phyloP scores from a whole-genome alignment of 2,797 vertebrate species.

The Geotria australis region DNA sequence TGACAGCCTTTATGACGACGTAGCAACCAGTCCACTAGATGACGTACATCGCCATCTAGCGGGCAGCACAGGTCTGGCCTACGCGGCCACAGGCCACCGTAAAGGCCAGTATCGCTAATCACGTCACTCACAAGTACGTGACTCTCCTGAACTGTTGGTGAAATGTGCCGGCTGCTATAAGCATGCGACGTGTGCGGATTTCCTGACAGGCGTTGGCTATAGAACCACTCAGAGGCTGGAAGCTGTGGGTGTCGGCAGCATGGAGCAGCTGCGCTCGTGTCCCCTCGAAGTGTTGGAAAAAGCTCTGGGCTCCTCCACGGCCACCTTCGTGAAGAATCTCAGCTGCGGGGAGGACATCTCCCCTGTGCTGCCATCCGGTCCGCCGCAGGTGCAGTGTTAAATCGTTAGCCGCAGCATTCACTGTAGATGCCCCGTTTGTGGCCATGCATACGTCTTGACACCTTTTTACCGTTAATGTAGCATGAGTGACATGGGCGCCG shows the following conservation, averaged over 20 bases:
- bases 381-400: slow-evolving; percentile 30
- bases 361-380: slow-evolving; percentile 26
- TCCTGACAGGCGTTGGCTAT: slow-evolving; percentile 30
- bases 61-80: too few species aligned
- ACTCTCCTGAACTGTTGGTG: not conserved
- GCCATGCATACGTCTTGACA: not conserved
- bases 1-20: too few species aligned
- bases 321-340: slow-evolving; percentile 33
- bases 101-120: too few species aligned
- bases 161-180: not conserved
- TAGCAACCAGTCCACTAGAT: too few species aligned
- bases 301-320: slow-evolving; percentile 22
- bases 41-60: too few species aligned
- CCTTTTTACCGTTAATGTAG: not conserved
- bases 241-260: slow-evolving; percentile 18
- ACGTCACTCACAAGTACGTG: not conserved
- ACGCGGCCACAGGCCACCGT: too few species aligned
- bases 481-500: not conserved
- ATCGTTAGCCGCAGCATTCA: not conserved
- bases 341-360: slow-evolving; percentile 31
- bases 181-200: not conserved
- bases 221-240: slow-evolving; percentile 32
- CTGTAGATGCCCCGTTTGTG: slow-evolving; percentile 1
- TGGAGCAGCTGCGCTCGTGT: slow-evolving; percentile 26
- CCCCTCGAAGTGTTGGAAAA: slow-evolving; percentile 16